Percentiles rank a stretch among this genome's conserved stretches.
Evolutionary conservation across 2,113 vertebrate species (phyloP).

Genomic region (Cottus gobio): DNA sequence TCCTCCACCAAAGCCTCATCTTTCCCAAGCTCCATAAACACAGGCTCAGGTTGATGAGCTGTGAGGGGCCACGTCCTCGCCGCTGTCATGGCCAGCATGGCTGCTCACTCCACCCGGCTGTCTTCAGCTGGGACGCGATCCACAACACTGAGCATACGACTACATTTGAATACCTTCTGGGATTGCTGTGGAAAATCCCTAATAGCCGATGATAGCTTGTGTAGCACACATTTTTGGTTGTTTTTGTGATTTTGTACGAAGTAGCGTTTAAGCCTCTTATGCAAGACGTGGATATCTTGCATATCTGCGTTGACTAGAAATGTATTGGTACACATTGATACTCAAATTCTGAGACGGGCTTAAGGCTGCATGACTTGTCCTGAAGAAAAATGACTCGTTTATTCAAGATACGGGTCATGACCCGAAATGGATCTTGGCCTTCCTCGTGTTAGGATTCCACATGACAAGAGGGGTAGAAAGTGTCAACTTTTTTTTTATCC

Average conservation of each 20-base stretch:
- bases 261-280: neutral
- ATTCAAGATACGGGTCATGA: conserved; percentile 20
- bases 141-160: neutral
- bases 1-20: conserved; percentile 60
- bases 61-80: conserved; percentile 56
- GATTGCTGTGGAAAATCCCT: neutral
- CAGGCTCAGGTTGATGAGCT: conserved; percentile 70
- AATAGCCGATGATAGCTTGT: neutral
- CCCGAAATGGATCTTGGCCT: conserved; percentile 18
- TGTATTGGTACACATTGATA: neutral
- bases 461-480: conserved; percentile 26
- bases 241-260: neutral
- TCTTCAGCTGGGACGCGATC: neutral
- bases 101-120: neutral
- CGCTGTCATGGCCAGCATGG: conserved; percentile 30
- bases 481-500: neutral
- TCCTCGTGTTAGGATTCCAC: conserved; percentile 36
- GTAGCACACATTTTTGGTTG: neutral
- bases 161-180: neutral
- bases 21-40: conserved; percentile 68
- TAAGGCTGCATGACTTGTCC: conserved; percentile 28
- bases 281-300: neutral
- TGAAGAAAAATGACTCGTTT: neutral
- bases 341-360: conserved; percentile 1
- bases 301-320: neutral